A percentile compares a stretch with the other conserved stretches of the same genome.
Conservation (phyloP, 2,113 vertebrate genomes). For the Chaetops frenatus region DNA sequence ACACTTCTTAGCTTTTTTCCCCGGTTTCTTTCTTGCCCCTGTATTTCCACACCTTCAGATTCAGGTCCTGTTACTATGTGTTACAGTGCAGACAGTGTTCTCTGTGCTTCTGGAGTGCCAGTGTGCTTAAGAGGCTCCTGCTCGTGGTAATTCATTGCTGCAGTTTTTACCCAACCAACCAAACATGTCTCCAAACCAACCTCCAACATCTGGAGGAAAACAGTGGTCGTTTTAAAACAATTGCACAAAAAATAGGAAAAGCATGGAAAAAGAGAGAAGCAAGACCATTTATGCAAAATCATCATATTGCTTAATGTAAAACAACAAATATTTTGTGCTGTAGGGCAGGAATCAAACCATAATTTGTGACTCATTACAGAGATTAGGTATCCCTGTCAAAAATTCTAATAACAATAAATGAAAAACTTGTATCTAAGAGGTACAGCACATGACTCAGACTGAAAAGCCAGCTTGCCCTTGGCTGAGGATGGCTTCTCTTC, state of each 20-base stretch:
- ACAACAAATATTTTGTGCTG: background rate
- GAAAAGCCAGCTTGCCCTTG: background rate
- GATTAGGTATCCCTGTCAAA: background rate
- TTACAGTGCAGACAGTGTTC: accelerated
- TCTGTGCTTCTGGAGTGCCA: background rate
- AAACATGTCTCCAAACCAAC: background rate
- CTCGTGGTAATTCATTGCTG: background rate
- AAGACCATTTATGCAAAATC: background rate
- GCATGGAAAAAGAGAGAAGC: background rate
- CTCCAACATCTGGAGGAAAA: background rate
- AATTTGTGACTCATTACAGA: background rate
- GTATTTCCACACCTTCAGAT: background rate
- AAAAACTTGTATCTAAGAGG: background rate
- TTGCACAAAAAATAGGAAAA: background rate
- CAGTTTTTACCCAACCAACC: background rate
- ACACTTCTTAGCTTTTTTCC: background rate
- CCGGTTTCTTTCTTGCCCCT: background rate
- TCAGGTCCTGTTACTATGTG: background rate
- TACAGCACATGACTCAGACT: background rate
- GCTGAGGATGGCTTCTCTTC: background rate
- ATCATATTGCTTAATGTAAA: background rate
- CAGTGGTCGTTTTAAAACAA: background rate
- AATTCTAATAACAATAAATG: background rate
- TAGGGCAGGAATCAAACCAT: background rate
- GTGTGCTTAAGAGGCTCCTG: background rate